A percentile compares a stretch with the other conserved stretches of the same genome.
phyloP scores from a whole-genome alignment of 2,888 invertebrate genomes.

The Ptychoptera albimana region DNA sequence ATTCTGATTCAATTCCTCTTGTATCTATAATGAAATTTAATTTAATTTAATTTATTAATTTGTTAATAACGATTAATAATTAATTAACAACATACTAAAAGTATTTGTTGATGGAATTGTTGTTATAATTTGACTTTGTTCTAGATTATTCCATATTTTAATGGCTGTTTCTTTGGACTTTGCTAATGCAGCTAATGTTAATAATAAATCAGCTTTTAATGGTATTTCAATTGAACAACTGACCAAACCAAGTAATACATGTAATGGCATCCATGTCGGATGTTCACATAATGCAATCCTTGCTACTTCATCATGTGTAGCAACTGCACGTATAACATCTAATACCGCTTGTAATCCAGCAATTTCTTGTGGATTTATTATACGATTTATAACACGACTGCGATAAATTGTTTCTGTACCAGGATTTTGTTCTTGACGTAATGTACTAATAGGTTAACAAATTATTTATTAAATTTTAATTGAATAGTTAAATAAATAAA shows the following conservation, averaged over 20 bases:
- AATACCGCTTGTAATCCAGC: slow-evolving; percentile 75
- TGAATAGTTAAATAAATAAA: slow-evolving; percentile 1
- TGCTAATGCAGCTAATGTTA: slow-evolving; percentile 64
- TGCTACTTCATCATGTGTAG: slow-evolving; percentile 63
- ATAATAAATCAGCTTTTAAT: slow-evolving; percentile 71
- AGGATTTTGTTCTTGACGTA: slow-evolving; percentile 52
- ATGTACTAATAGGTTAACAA: slow-evolving; percentile 34
- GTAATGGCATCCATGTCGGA: slow-evolving; percentile 72
- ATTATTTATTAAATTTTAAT: background rate
- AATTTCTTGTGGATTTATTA: slow-evolving; percentile 65
- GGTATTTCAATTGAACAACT: slow-evolving; percentile 73
- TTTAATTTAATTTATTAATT: background rate
- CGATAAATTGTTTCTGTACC: slow-evolving; percentile 48
- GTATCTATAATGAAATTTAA: background rate
- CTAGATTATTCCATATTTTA: slow-evolving; percentile 73
- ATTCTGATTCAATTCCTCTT: slow-evolving; percentile 56
- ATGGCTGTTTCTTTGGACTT: slow-evolving; percentile 59
- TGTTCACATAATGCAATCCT: slow-evolving; percentile 73
- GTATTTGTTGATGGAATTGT: slow-evolving; percentile 45
- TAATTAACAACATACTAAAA: slow-evolving; percentile 22
- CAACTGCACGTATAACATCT: slow-evolving; percentile 58
- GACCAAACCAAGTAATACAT: slow-evolving; percentile 64
- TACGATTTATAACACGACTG: slow-evolving; percentile 35
- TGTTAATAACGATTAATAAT: too few species aligned
- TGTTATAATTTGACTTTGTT: slow-evolving; percentile 62